A percentile compares a stretch with the other conserved stretches of the same genome.
These are phyloP conservation scores for Phylloscopus trochiloides DNA, from an alignment of 2,113 vertebrate species.

Conservation along the genomic window DNA sequence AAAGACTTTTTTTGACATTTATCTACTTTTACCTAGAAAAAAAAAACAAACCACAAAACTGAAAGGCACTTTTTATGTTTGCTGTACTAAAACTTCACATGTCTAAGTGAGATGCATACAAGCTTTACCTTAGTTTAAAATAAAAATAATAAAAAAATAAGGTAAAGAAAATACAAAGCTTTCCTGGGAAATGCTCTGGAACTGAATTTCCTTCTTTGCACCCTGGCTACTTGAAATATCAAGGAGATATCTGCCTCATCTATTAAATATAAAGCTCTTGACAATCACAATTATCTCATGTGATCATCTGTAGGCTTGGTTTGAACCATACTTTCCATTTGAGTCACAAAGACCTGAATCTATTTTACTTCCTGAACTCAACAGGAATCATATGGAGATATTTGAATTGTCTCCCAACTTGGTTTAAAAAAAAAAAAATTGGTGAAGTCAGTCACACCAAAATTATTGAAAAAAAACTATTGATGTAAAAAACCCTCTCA, in stretches of 20 bases:
- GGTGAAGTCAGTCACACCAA: not conserved
- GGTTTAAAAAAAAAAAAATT: not conserved
- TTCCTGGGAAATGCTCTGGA: not conserved
- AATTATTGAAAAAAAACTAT: not conserved
- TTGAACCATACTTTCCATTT: not conserved
- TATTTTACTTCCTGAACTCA: not conserved
- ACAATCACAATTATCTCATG: not conserved
- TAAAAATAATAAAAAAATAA: constrained; percentile 17
- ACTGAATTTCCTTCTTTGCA: not conserved
- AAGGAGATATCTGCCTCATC: not conserved
- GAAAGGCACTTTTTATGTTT: constrained; percentile 54
- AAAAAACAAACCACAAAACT: not conserved
- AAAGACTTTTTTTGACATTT: constrained; percentile 54
- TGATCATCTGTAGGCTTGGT: not conserved
- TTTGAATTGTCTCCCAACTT: not conserved
- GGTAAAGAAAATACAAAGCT: not conserved
- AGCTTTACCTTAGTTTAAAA: constrained; percentile 17
- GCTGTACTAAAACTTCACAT: not conserved
- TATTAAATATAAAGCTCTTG: not conserved
- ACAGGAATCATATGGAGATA: not conserved
- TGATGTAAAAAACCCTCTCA: not conserved
- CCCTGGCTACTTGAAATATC: not conserved
- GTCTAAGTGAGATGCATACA: not conserved
- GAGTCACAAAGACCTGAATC: not conserved
- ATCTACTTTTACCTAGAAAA: constrained; percentile 10